These are phyloP conservation scores for Sacculina carcini DNA, from an alignment of 2,888 invertebrate genomes.

Conservation along the genomic window DNA sequence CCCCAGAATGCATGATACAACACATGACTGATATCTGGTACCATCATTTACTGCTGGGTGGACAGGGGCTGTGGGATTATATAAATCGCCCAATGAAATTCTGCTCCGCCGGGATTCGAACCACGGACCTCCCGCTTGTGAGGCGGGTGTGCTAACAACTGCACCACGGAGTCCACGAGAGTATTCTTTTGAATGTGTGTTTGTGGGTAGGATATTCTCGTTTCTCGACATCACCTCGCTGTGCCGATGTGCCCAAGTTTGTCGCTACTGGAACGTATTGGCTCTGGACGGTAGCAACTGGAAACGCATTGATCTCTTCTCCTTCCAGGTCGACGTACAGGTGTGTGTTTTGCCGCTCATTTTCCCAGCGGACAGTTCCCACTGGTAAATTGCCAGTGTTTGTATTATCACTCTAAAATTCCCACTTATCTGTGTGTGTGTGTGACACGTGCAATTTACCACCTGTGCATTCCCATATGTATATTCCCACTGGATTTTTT, in stretches of 20 bases:
- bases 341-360: constrained; percentile 26
- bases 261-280: constrained; percentile 80
- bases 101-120: no score
- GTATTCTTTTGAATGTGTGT: neutral
- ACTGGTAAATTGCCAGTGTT: neutral
- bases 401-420: neutral
- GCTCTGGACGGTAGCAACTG: constrained; percentile 98
- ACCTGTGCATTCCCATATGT: neutral
- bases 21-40: no score
- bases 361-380: neutral
- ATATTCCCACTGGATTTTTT: neutral
- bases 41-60: no score
- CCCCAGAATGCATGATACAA: no score
- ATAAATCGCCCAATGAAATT: no score
- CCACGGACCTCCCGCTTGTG: no score
- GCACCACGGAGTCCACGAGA: no score
- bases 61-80: no score
- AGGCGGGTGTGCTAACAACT: no score
- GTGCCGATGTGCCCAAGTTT: constrained; percentile 80
- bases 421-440: neutral
- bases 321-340: constrained; percentile 95
- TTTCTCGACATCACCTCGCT: constrained; percentile 85
- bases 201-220: constrained; percentile 46
- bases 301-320: constrained; percentile 95
- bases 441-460: neutral